Evolutionary conservation across 2,888 invertebrate genomes (phyloP).

Genomic region (Cheilosia scutellata): DNA sequence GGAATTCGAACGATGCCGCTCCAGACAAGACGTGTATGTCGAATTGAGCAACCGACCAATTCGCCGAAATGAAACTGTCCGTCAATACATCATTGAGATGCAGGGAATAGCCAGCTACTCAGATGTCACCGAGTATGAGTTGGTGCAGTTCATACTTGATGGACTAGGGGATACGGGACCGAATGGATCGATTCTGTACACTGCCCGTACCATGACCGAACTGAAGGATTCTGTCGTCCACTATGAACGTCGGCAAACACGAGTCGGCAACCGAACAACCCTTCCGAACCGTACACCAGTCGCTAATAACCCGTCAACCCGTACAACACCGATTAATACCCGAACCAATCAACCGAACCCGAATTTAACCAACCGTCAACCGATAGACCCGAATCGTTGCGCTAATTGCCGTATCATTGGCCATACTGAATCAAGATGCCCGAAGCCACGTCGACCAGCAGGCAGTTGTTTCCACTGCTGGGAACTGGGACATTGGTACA

Average conservation of each 20-base stretch:
- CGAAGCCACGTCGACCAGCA: conserved; percentile 16
- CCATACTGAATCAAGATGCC: conserved; percentile 16
- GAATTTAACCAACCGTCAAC: conserved; percentile 13
- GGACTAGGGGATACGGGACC: conserved; percentile 32
- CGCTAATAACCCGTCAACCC: neutral
- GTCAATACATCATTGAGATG: conserved; percentile 22
- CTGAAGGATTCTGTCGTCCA: neutral
- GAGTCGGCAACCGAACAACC: neutral
- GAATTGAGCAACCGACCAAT: neutral
- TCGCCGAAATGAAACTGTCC: neutral
- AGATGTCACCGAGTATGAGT: conserved; percentile 12
- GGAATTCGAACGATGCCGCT: conserved; percentile 21
- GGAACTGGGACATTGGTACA: conserved; percentile 11
- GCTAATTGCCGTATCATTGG: conserved; percentile 26
- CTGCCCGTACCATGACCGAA: conserved; percentile 1
- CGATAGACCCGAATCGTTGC: conserved; percentile 16
- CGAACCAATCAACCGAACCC: neutral
- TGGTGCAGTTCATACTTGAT: conserved; percentile 24
- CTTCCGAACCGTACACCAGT: neutral
- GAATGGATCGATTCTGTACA: conserved; percentile 20
- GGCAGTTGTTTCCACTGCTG: conserved; percentile 33
- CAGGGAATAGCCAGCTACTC: conserved; percentile 24
- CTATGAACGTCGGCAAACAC: conserved; percentile 4
- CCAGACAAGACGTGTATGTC: conserved; percentile 11
- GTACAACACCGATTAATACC: neutral